Conservation (phyloP, 2,113 vertebrate species). For the Canis aureus region DNA sequence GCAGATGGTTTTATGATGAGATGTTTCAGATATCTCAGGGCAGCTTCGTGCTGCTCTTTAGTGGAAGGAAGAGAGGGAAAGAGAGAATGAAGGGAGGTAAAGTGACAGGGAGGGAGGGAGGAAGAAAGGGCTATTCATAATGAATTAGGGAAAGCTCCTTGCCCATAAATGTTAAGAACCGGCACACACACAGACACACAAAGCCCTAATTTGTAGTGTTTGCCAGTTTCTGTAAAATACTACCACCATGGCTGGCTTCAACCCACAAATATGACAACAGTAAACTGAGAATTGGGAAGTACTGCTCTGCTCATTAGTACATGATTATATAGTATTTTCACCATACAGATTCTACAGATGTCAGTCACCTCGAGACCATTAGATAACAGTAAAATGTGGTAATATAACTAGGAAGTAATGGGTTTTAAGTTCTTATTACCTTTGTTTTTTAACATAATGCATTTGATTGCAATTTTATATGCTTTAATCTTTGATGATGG, state of each 20-base stretch:
- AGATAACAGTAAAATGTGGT: neutral
- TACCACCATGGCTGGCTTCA: neutral
- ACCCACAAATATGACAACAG: neutral
- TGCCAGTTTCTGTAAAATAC: neutral
- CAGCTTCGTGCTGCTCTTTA: neutral
- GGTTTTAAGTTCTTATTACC: neutral
- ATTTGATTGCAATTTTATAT: neutral
- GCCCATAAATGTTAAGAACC: neutral
- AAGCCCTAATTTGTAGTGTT: neutral
- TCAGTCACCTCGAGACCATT: neutral
- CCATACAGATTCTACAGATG: neutral
- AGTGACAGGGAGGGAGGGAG: too few species aligned
- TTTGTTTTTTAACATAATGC: neutral
- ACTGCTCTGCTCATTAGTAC: neutral
- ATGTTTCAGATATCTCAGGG: neutral
- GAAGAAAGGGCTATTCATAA: neutral
- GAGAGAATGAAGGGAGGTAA: too few species aligned
- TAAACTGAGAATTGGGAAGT: neutral
- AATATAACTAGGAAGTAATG: neutral
- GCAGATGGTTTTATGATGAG: neutral
- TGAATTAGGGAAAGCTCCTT: neutral
- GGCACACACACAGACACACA: neutral
- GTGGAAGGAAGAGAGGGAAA: accelerated
- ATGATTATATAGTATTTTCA: neutral
- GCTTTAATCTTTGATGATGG: neutral